A percentile compares a stretch with the other conserved stretches of the same genome.
phyloP scores from a whole-genome alignment of 2,797 vertebrate species.

The Halcyon badia region DNA sequence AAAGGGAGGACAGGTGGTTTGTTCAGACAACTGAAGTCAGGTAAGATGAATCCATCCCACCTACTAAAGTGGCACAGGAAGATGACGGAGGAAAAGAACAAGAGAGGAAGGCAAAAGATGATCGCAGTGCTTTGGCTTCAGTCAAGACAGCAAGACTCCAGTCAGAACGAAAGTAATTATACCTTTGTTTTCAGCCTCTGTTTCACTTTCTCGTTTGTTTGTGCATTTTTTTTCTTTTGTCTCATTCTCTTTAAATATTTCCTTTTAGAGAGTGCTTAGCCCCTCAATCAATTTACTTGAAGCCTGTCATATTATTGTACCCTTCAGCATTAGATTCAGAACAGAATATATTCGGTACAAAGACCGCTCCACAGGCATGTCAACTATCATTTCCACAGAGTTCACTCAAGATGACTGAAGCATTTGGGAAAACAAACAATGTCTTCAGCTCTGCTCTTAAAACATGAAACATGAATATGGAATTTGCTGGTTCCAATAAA shows the following conservation, averaged over 20 bases:
- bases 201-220: background rate
- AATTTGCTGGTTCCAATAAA: background rate
- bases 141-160: background rate
- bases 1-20: background rate
- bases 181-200: background rate
- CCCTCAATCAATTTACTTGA: background rate
- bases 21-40: background rate
- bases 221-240: background rate
- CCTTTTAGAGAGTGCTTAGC: background rate
- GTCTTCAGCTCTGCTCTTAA: background rate
- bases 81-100: background rate
- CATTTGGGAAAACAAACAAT: conserved; percentile 1
- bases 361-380: background rate
- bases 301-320: background rate
- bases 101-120: background rate
- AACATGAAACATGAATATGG: conserved; percentile 16
- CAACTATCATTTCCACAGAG: background rate
- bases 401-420: background rate
- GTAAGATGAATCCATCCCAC: background rate
- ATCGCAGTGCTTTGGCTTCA: background rate
- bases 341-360: background rate
- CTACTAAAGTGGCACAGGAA: background rate
- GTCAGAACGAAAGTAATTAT: background rate
- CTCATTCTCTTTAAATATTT: background rate
- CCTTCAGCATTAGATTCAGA: conserved; percentile 24